Evolutionary conservation across 2,888 invertebrate species (phyloP).

Genomic region (Aspidiotus rigidus): DNA sequence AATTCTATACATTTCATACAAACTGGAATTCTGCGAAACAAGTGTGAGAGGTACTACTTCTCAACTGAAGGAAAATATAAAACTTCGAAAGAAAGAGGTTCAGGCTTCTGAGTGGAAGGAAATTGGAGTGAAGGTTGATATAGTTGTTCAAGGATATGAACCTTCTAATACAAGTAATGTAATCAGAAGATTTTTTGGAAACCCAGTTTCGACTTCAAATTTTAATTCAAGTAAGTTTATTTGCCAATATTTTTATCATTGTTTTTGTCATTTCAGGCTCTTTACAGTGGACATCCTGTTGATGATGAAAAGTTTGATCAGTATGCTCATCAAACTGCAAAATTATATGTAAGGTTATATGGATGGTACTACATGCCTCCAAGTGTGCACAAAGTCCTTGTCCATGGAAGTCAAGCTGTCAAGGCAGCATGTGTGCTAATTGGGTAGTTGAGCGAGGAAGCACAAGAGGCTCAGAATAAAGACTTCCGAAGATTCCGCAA

Average conservation of each 20-base stretch:
- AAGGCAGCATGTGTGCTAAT: slow-evolving; percentile 36
- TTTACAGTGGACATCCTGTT: slow-evolving; percentile 35
- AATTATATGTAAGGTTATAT: slow-evolving; percentile 36
- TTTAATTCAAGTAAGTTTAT: too few species aligned
- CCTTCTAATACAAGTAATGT: slow-evolving; percentile 36
- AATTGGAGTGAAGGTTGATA: background rate
- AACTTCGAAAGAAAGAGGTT: too few species aligned
- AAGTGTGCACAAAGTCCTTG: slow-evolving; percentile 37
- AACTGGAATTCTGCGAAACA: background rate
- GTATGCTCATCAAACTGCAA: slow-evolving; percentile 36
- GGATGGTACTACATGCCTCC: slow-evolving; percentile 38
- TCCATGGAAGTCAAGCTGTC: slow-evolving; percentile 34
- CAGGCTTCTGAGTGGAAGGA: too few species aligned
- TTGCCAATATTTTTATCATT: too few species aligned
- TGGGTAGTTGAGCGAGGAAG: slow-evolving; percentile 37
- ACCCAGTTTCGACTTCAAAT: slow-evolving; percentile 7
- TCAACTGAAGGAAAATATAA: too few species aligned
- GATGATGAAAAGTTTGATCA: slow-evolving; percentile 33
- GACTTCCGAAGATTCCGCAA: slow-evolving; percentile 21
- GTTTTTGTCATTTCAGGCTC: background rate
- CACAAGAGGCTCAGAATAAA: slow-evolving; percentile 37
- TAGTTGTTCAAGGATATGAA: slow-evolving; percentile 26
- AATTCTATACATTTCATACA: background rate
- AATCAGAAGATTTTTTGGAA: slow-evolving; percentile 34
- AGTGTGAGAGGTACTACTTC: background rate